phyloP scores from a whole-genome alignment of 2,888 invertebrate species.

The Erebia ligea region DNA sequence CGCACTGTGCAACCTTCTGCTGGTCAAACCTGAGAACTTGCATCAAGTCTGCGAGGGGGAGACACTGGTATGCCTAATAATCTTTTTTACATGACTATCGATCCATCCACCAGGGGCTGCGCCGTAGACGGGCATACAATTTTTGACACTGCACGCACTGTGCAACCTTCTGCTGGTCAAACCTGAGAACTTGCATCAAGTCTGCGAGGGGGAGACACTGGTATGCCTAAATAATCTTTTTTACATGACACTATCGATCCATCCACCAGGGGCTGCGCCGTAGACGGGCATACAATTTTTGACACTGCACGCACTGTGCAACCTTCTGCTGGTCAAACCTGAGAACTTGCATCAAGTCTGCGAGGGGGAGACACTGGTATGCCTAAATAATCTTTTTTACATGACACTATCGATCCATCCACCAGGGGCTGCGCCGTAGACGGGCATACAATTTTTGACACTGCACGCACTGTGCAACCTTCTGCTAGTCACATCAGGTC shows the following conservation, averaged over 20 bases:
- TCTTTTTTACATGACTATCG: background rate
- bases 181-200: conserved; percentile 97
- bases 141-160: conserved; percentile 98
- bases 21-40: conserved; percentile 98
- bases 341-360: conserved; percentile 98
- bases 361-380: conserved; percentile 96
- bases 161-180: conserved; percentile 97
- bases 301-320: conserved; percentile 98
- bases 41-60: conserved; percentile 97
- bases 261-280: too few relatives aligned
- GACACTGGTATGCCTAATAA: conserved; percentile 88
- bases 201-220: conserved; percentile 96
- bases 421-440: too few relatives aligned
- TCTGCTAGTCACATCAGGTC: conserved; percentile 96
- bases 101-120: too few relatives aligned
- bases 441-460: conserved; percentile 95
- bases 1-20: conserved; percentile 96
- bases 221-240: conserved; percentile 74
- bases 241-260: too few relatives aligned
- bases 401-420: too few relatives aligned
- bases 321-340: conserved; percentile 96
- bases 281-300: conserved; percentile 90
- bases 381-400: background rate
- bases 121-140: conserved; percentile 86
- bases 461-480: conserved; percentile 98